Evolutionary conservation across 2,113 vertebrate species (phyloP), one percentile per base, ranked within the genome.

Genomic region (Pelecanus crispus): DNA sequence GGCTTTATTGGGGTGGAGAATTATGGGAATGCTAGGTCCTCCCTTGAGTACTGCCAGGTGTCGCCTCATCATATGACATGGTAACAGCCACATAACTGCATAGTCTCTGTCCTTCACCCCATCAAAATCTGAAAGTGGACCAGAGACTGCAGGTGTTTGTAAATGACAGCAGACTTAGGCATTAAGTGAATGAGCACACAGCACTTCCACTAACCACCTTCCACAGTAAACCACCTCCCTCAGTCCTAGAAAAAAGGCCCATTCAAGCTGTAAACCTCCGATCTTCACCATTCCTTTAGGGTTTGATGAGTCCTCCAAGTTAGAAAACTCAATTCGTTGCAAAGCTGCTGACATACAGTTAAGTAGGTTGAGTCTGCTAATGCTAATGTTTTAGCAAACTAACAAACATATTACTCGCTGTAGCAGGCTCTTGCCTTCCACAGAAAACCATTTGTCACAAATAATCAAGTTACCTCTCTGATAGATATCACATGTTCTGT

Each of bases 381-480:
- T 15, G 8, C 5, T 36, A 58, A 61, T 19, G 13, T 61, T 59
- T 38, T 18, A 90, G 18, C 42, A 70, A 53, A 31, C 21, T 56
- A 52, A 61, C 29, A 38, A 40, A 34, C 24, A 13, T 20, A 24
- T 15, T 44, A n/a, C 9, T 67, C 3, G 0, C 20, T 56, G 34
- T 19, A 77, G 66, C 26, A 73, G n/a, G 34, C 5, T 79, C 32
- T 71, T 50, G n/a, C 15, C 17, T 79, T 62, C 11, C 56, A 34
- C 28, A 58, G 36, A 59, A 90, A 73, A 17, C 6, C 10, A 7
- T 61, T 62, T 75, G 38, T 36, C 0, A 0, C 26, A 73, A 84
- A 55, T 40, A 72, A 49, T 28, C 1, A 2, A 22, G 34, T 49
- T 77, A 99, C 99, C 99, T 99, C 98, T 98, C 96, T 99, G 98